Percentiles rank a stretch among this genome's conserved stretches.
These are phyloP conservation scores for Heliconius sara DNA, from an alignment of 2,888 invertebrate genomes.

Conservation along the genomic window DNA sequence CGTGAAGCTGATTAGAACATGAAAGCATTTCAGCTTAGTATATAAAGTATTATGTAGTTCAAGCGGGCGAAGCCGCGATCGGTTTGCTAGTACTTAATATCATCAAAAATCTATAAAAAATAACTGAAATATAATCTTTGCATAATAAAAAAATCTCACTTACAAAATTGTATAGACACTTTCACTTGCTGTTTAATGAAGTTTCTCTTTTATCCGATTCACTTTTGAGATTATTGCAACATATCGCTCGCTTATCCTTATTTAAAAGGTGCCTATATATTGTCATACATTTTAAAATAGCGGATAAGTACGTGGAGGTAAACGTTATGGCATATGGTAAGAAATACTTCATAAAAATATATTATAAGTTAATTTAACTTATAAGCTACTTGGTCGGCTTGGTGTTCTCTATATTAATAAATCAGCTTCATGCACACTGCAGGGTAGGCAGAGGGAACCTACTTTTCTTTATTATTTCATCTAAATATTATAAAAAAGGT, in stretches of 20 bases:
- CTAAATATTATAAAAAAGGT: too few relatives aligned
- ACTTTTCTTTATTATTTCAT: too few relatives aligned
- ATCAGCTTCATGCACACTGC: too few relatives aligned
- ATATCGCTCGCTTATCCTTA: constrained; percentile 9
- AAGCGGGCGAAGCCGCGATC: too few relatives aligned
- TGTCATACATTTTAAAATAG: background rate
- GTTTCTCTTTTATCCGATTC: constrained; percentile 29
- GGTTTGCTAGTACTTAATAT: background rate
- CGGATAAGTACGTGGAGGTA: background rate
- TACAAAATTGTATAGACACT: constrained; percentile 26
- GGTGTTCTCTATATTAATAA: too few relatives aligned
- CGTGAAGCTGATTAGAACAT: too few relatives aligned
- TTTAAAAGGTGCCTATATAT: background rate
- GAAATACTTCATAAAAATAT: background rate
- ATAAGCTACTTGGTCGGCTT: background rate
- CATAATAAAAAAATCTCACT: constrained; percentile 22
- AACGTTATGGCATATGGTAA: background rate
- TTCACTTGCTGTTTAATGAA: constrained; percentile 29
- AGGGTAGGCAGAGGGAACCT: too few relatives aligned
- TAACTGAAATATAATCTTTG: constrained; percentile 4
- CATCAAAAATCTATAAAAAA: background rate
- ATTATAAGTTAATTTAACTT: background rate
- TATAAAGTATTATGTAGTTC: too few relatives aligned
- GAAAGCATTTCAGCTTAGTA: too few relatives aligned
- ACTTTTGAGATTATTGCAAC: constrained; percentile 19